Base-by-base conservation (phyloP, 1,140 invertebrate species). In the Drosophila hydei region DNA sequence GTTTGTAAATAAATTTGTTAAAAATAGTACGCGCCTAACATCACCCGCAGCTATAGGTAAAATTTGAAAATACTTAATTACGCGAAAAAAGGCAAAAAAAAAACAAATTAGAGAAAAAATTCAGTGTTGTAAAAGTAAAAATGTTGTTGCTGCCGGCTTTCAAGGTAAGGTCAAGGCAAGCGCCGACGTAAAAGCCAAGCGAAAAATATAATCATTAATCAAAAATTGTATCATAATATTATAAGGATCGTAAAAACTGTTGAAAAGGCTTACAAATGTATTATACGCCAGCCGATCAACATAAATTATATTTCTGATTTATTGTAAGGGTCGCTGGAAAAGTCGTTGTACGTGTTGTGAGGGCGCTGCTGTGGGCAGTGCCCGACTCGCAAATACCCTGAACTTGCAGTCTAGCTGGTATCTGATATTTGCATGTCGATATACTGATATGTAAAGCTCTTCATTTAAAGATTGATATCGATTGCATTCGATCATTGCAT, bases 91-190 rank as follows among this genome's bases (percentile, higher is more conserved):
- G 5, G 9, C 0, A 9, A 71, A 59, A 56, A 38, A 75, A 52
- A 62, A 75, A 55, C 43, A 56, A 61, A 58, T 63, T n/a, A n/a
- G n/a, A 23, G 56, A 45, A 60, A 40, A 51, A 42, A 43, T 2
- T 11, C 14, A 38, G 42, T 55, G 47, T 67, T 56, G 52, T 63
- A 58, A 40, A 19, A 40, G 58, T 70, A 70, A 71, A 79, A 71
- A 71, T 75, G 64, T 47, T 79, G 76, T 80, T 61, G 63, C 65
- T 55, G 62, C 12, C 52, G 23, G 18, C 52, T 36, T 59, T 62
- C 77, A 87, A 85, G 77, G 80, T 80, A 85, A 85, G 80, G 80
- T 85, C 80, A 85, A 85, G 81, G 81, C 42, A 59, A 80, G 43
- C 74, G 67, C 19, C 56, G 42, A 87, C 80, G 80, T 72, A 74